Base-by-base conservation (phyloP, 2,113 vertebrate species). In the Suncus etruscus region DNA sequence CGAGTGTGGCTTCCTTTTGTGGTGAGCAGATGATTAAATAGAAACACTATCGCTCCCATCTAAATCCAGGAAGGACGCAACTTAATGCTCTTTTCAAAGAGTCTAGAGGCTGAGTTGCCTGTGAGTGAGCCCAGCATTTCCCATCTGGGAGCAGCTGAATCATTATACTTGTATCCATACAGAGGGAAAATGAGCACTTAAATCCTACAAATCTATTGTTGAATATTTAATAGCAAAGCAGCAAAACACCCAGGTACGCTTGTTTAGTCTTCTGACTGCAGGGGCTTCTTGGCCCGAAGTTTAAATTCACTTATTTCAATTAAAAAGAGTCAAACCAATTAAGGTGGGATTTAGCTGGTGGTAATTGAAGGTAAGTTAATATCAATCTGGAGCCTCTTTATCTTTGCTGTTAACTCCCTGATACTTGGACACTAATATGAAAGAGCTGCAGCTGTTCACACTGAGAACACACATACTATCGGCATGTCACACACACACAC, bases 301-400 rank as follows among this genome's bases (percentile, higher is more conserved):
- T 70, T 81, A 63, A 68, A 58, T 92, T 83, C 70, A 75, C 83
- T 79, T 85, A 79, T 54, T 94, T 95, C 88, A 93, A 65, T 90
- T 96, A 88, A 83, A 61, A 79, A 63, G 29, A 83, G 48, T 87
- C 61, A 69, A 80, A 72, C 31, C 83, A 92, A 66, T 94, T 80
- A 93, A 86, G 58, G 83, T 73, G 50, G 87, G 66, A 88, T 91
- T 94, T 85, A 85, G 90, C 79, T 77, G 91, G 75, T 80, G 79
- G 87, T 77, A 89, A 91, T 29, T 69, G 48, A 88, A 94, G 74
- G 81, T 70, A 84, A 84, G 50, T 94, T 94, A 73, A 39, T 85
- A 47, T n/a, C 80, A 80, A 39, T 48, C 48, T 5, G 75, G 83
- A 76, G 61, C 15, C 31, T 78, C 66, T 93, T 86, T 91, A 45